Conservation (phyloP, 1,140 invertebrate genomes). For the Pseudobourletiella spinata region DNA sequence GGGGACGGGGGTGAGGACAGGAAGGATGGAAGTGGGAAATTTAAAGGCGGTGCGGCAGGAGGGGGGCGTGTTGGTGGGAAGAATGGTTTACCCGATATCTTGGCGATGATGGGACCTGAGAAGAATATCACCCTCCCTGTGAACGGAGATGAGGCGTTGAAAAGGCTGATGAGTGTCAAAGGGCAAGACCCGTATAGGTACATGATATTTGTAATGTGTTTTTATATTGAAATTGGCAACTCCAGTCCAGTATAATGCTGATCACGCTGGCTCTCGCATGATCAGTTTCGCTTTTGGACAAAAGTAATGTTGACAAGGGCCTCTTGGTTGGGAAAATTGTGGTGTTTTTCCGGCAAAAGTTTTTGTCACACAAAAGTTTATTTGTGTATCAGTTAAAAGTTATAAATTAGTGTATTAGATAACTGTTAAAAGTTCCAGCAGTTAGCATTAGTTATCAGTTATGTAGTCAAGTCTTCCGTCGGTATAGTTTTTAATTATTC, state of each 20-base stretch:
- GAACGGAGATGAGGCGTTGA: slow-evolving; percentile 90
- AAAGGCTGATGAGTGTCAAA: slow-evolving; percentile 78
- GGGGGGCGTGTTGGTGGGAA: no score
- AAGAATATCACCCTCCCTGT: slow-evolving; percentile 72
- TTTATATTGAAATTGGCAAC: background rate
- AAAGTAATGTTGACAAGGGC: background rate
- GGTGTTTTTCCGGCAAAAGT: background rate
- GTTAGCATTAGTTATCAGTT: no score
- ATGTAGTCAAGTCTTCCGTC: no score
- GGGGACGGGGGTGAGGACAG: no score
- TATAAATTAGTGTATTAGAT: no score
- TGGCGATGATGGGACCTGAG: slow-evolving; percentile 50
- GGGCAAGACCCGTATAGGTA: slow-evolving; percentile 89
- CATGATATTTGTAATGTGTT: background rate
- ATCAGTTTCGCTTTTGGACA: background rate
- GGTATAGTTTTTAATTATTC: no score
- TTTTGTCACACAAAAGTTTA: no score
- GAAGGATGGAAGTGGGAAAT: background rate
- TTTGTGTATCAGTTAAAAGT: no score
- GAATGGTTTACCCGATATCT: no score
- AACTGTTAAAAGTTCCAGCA: no score
- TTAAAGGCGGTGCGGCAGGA: no score
- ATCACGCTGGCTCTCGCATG: background rate
- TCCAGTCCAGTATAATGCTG: background rate
- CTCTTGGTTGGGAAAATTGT: no score